phyloP scores from a whole-genome alignment of 2,888 invertebrate species.

The Brenthis daphne region DNA sequence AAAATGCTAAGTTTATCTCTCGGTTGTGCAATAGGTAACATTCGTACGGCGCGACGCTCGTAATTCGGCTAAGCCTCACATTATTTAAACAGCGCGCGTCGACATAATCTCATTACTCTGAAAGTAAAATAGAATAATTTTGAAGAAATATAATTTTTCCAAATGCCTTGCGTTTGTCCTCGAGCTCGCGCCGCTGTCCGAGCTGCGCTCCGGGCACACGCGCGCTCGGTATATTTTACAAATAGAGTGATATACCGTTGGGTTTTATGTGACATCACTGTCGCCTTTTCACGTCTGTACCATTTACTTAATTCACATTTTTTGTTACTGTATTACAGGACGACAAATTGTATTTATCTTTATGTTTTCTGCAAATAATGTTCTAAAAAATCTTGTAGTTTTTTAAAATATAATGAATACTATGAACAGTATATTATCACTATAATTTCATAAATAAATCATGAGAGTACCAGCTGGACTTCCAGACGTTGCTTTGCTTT shows the following conservation, averaged over 20 bases:
- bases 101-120: conserved; percentile 9
- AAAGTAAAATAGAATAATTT: conserved; percentile 11
- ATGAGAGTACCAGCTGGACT: no score
- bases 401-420: no score
- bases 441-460: no score
- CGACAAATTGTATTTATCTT: not conserved
- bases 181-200: not conserved
- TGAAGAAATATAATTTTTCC: conserved; percentile 20
- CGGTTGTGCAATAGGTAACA: not conserved
- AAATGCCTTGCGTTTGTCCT: not conserved
- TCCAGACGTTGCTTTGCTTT: no score
- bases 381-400: no score
- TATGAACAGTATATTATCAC: no score
- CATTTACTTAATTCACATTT: conserved; percentile 19
- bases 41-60: not conserved
- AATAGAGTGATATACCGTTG: conserved; percentile 12
- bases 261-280: conserved; percentile 20
- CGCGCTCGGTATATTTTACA: no score
- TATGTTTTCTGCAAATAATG: not conserved
- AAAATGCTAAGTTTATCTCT: no score
- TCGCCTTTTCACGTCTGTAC: not conserved
- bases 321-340: not conserved
- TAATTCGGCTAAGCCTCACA: conserved; percentile 19
- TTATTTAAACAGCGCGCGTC: conserved; percentile 13
- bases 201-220: no score